Percentiles rank a stretch among this genome's conserved stretches.
These are phyloP conservation scores for Ochropleura leucogaster DNA, from an alignment of 2,888 invertebrate genomes.

Conservation along the genomic window DNA sequence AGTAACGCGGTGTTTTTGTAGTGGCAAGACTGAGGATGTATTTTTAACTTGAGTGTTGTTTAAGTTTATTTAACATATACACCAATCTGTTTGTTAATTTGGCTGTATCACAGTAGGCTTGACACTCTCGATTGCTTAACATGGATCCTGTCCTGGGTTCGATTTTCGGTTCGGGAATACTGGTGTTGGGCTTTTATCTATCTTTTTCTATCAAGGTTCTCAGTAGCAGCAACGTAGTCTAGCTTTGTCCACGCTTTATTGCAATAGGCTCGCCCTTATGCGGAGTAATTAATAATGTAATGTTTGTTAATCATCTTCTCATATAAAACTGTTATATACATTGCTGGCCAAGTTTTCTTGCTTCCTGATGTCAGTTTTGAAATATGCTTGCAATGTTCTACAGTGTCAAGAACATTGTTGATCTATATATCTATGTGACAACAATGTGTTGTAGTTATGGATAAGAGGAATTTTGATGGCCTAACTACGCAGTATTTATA, in stretches of 20 bases:
- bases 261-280: too few species aligned
- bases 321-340: not conserved
- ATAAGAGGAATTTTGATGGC: not conserved
- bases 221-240: too few species aligned
- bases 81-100: not conserved
- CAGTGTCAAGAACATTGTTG: not conserved
- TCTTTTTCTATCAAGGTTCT: too few species aligned
- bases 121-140: too few species aligned
- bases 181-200: too few species aligned
- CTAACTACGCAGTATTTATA: not conserved
- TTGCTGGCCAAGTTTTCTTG: not conserved
- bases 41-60: slow-evolving; percentile 15
- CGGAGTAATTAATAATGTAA: not conserved
- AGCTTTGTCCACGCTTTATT: too few species aligned
- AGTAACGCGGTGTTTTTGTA: slow-evolving; percentile 47
- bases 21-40: slow-evolving; percentile 13
- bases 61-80: slow-evolving; percentile 12
- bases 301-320: not conserved
- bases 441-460: not conserved
- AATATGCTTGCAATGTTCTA: not conserved
- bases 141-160: too few species aligned
- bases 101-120: not conserved
- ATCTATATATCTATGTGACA: too few species aligned
- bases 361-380: not conserved
- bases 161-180: too few species aligned